These are phyloP conservation scores for Heliconius charithonia DNA, from an alignment of 2,888 invertebrate genomes.

Conservation along the genomic window DNA sequence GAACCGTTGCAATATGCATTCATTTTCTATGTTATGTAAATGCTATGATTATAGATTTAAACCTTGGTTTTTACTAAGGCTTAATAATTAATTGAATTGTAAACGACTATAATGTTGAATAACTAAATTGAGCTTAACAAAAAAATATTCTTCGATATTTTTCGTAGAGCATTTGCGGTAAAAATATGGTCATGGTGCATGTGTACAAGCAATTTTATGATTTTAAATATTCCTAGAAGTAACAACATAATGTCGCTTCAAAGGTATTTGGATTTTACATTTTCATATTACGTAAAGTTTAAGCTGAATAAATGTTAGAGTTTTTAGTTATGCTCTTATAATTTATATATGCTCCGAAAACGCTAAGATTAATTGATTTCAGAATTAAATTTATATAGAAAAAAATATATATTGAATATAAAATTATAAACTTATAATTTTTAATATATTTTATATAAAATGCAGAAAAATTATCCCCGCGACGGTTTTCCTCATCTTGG, in stretches of 20 bases:
- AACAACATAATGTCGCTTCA: conserved; percentile 1
- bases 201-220: conserved; percentile 14
- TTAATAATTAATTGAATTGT: too few relatives aligned
- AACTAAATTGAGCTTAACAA: neutral
- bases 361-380: neutral
- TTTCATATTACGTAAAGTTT: neutral
- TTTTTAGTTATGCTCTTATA: neutral
- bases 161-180: neutral
- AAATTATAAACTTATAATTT: too few relatives aligned
- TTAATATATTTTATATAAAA: neutral
- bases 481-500: neutral
- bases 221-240: conserved; percentile 1
- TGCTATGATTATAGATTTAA: neutral
- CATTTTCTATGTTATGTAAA: neutral
- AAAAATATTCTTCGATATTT: neutral
- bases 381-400: neutral
- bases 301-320: neutral
- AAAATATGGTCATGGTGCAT: conserved; percentile 1
- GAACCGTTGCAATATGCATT: too few relatives aligned
- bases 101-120: neutral
- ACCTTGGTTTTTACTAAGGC: neutral
- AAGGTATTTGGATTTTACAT: neutral
- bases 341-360: neutral
- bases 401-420: neutral
- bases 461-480: neutral